Conservation (phyloP, 2,797 vertebrate species). For the Sandelia bainsii region DNA sequence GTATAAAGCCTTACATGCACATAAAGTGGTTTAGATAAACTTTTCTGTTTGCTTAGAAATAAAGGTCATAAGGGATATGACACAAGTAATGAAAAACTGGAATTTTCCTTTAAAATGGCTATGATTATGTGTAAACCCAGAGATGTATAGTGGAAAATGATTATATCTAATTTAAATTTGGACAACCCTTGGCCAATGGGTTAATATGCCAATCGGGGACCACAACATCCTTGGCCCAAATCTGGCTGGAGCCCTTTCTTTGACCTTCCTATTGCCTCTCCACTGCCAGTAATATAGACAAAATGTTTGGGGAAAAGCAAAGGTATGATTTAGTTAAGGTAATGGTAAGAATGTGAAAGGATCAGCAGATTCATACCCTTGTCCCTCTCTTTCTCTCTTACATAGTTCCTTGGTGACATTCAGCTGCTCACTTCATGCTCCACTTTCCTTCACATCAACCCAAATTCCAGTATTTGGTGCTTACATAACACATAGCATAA, state of each 20-base stretch:
- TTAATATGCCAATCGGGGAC: not conserved
- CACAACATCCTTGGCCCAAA: not conserved
- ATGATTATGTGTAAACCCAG: too few relatives aligned
- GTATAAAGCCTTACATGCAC: not conserved
- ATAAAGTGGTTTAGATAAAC: not conserved
- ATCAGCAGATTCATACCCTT: not conserved
- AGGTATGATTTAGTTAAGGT: not conserved
- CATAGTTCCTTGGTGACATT: constrained; percentile 64
- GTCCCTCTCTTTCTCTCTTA: constrained; percentile 16
- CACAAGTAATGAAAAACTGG: too few relatives aligned
- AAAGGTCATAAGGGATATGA: too few relatives aligned
- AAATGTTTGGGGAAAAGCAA: not conserved
- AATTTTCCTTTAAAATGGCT: too few relatives aligned
- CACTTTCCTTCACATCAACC: constrained; percentile 71
- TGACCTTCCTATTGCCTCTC: not conserved
- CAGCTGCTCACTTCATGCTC: constrained; percentile 75
- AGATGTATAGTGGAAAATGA: too few relatives aligned
- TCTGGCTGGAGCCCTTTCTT: not conserved
- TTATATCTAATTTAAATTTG: too few relatives aligned
- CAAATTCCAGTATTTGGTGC: constrained; percentile 58
- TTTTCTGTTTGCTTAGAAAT: too few relatives aligned
- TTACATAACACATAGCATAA: constrained; percentile 67
- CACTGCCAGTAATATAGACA: not conserved
- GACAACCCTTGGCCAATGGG: not conserved
- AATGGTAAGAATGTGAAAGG: not conserved